Evolutionary conservation across 2,797 vertebrate genomes (phyloP).

Genomic region (Gobio occitaniae): DNA sequence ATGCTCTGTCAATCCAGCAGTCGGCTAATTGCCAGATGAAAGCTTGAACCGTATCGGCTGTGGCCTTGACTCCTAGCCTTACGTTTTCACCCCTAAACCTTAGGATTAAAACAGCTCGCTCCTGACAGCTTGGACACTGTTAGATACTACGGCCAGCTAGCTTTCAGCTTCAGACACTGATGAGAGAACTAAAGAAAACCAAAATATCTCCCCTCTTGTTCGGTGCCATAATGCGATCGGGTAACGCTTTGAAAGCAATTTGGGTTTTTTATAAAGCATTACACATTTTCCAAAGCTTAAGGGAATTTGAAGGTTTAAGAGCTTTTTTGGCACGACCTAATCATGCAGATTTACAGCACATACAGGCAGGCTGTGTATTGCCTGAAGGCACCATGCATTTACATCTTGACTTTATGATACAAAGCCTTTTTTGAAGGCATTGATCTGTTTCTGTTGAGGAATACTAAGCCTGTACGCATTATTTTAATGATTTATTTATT

Average conservation of each 20-base stretch:
- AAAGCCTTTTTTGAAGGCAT: neutral
- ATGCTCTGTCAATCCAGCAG: slow-evolving; percentile 23
- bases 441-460: slow-evolving; percentile 26
- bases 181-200: slow-evolving; percentile 22
- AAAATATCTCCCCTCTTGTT: neutral
- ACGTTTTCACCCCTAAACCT: slow-evolving; percentile 17
- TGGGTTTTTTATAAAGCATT: slow-evolving; percentile 51
- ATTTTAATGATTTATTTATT: slow-evolving; percentile 5
- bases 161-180: slow-evolving; percentile 45
- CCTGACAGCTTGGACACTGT: slow-evolving; percentile 26
- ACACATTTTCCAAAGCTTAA: slow-evolving; percentile 58
- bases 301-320: slow-evolving; percentile 61
- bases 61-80: slow-evolving; percentile 29
- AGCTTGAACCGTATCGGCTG: slow-evolving; percentile 35
- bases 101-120: slow-evolving; percentile 23
- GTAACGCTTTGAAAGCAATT: neutral
- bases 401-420: slow-evolving; percentile 35
- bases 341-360: slow-evolving; percentile 62
- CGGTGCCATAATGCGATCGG: neutral
- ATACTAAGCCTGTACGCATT: slow-evolving; percentile 5
- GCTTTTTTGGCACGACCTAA: slow-evolving; percentile 49
- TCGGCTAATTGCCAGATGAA: slow-evolving; percentile 51
- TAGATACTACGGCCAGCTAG: slow-evolving; percentile 12
- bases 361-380: slow-evolving; percentile 32
- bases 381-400: slow-evolving; percentile 48